These are phyloP conservation scores for Suncus etruscus DNA, from an alignment of 2,113 vertebrate species.

Conservation along the genomic window DNA sequence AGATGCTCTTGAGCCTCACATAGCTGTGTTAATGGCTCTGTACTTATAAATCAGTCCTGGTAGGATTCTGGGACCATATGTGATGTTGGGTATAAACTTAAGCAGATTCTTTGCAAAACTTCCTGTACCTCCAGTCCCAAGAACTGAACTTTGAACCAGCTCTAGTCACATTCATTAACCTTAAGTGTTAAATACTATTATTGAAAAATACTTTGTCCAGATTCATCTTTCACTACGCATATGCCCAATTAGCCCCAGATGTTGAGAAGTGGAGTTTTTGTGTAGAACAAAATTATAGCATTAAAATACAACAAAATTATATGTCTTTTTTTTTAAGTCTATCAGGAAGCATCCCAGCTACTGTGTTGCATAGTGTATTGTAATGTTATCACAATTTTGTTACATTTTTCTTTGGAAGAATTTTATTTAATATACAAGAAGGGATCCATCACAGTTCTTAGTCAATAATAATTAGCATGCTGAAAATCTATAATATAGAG, in stretches of 20 bases:
- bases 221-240: neutral
- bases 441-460: neutral
- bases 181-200: fast-evolving
- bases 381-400: constrained; percentile 12
- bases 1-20: too few species aligned
- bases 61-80: too few species aligned
- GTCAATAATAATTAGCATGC: neutral
- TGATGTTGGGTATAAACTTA: too few species aligned
- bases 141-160: neutral
- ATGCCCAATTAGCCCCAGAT: neutral
- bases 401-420: constrained; percentile 3
- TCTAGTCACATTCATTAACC: neutral
- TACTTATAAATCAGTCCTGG: too few species aligned
- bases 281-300: neutral
- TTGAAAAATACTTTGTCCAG: neutral
- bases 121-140: too few species aligned
- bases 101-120: too few species aligned
- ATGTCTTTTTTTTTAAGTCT: neutral
- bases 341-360: neutral
- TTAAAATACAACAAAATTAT: constrained; percentile 3
- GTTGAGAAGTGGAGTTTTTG: neutral
- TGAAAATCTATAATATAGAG: neutral
- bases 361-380: neutral
- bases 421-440: constrained; percentile 18
- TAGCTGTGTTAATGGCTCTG: too few species aligned